Percentiles rank a stretch among this genome's conserved stretches.
Conservation (phyloP, 2,113 vertebrate genomes). For the Elephas maximus region DNA sequence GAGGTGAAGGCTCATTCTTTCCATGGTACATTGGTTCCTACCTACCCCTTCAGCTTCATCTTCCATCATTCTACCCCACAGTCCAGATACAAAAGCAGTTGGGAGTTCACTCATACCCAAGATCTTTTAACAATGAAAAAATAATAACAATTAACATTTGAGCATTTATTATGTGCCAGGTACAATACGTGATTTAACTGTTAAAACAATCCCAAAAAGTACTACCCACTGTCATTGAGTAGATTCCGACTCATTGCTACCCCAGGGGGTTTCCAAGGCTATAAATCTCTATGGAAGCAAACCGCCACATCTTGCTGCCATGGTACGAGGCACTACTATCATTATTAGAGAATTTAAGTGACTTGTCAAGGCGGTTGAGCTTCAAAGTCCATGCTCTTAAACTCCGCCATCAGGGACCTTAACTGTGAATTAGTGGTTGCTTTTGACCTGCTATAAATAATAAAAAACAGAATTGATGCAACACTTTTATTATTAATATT, state of each 20-base stretch:
- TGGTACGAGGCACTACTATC: background rate
- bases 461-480: background rate
- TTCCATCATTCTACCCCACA: background rate
- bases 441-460: background rate
- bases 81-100: background rate
- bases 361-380: background rate
- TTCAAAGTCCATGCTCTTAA: background rate
- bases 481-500: background rate
- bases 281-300: no score
- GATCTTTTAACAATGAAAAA: constrained; percentile 34
- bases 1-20: background rate
- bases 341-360: background rate
- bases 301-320: no score
- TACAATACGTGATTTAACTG: background rate
- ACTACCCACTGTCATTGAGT: background rate
- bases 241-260: no score
- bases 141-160: background rate
- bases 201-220: background rate
- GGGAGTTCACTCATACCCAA: background rate
- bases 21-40: background rate
- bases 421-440: background rate
- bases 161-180: background rate
- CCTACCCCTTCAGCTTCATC: background rate
- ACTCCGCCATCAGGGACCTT: background rate
- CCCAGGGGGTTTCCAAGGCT: no score